phyloP scores from a whole-genome alignment of 2,888 invertebrate species.

The Meiosimyza decipiens region DNA sequence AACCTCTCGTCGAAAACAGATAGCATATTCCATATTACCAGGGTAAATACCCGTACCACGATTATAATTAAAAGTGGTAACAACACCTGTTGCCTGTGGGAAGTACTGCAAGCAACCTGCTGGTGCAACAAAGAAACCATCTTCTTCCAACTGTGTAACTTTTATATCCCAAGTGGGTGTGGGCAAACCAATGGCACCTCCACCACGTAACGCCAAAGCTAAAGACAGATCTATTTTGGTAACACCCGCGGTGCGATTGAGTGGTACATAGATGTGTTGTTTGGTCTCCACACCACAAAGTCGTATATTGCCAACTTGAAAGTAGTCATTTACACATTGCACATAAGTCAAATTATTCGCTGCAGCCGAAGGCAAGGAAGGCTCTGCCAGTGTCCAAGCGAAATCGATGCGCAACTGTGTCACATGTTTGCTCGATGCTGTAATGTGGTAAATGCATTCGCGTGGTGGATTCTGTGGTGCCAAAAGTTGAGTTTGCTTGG shows the following conservation, averaged over 20 bases:
- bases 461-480: slow-evolving; percentile 51
- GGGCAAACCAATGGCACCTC: slow-evolving; percentile 56
- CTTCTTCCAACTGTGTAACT: slow-evolving; percentile 71
- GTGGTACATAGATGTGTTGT: slow-evolving; percentile 69
- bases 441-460: slow-evolving; percentile 55
- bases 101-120: slow-evolving; percentile 77
- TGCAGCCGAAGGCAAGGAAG: slow-evolving; percentile 50
- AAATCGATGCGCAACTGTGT: slow-evolving; percentile 64
- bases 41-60: slow-evolving; percentile 69
- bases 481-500: slow-evolving; percentile 51
- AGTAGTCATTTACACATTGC: slow-evolving; percentile 56
- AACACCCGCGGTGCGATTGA: slow-evolving; percentile 57
- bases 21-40: slow-evolving; percentile 71
- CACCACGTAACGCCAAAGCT: slow-evolving; percentile 68
- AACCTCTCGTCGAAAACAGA: slow-evolving; percentile 71
- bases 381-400: slow-evolving; percentile 55
- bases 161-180: slow-evolving; percentile 70
- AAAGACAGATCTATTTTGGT: slow-evolving; percentile 53
- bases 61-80: slow-evolving; percentile 74
- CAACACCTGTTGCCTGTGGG: slow-evolving; percentile 70
- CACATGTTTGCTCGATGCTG: slow-evolving; percentile 58
- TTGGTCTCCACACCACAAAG: slow-evolving; percentile 74
- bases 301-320: slow-evolving; percentile 53
- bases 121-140: slow-evolving; percentile 68
- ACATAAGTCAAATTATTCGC: slow-evolving; percentile 46